Base-by-base conservation (phyloP, 2,113 vertebrate species). In the Serinus canaria region DNA sequence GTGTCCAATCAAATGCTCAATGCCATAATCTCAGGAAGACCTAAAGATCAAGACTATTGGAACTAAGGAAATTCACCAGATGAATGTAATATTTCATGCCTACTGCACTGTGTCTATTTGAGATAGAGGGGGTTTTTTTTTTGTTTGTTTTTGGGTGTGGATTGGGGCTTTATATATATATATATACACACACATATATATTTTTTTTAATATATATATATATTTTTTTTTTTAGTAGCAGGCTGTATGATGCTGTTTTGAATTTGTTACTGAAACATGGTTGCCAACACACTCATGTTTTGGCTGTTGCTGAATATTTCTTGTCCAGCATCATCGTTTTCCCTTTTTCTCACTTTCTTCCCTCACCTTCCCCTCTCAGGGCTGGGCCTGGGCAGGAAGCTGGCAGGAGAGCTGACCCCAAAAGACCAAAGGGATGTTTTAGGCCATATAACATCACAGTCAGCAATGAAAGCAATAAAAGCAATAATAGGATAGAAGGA, bases 311-410 rank as follows among this genome's bases (percentile, higher is more conserved):
- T 41, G 24, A 59, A 6, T 30, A 72, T 9, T 28, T 6, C 24
- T 81, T 76, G 39, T 13, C 23, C 7, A 52, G 12, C 9, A 20
- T 44, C 10, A 8, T 33, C 3, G 6, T 20, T 67, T 83, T 70
- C 10, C 21, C 5, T 75, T 70, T 78, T 72, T 21, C 46, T 79
- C 6, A 2, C 10, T 37, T 21, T 67, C 27, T 7, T 66, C 5
- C 7, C 16, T 43, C 5, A 16, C 8, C 4, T 58, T 75, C 10
- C 2, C 7, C 7, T 3, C 12, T 68, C 20, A 59, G 53, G 1
- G 8, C 16, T 83, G 30, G 10, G 22, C 11, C 7, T 50, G 6
- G 23, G 13, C 14, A 72, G 23, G 15, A 69, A 68, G 18, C 6
- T 37, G 41, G 4, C 11, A 37, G 44, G 18, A 62, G 10, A 74